These are phyloP conservation scores for Pelagia noctiluca DNA, from an alignment of 30 jellyfish, hydroid and myxozoan species.

Conservation along the genomic window DNA sequence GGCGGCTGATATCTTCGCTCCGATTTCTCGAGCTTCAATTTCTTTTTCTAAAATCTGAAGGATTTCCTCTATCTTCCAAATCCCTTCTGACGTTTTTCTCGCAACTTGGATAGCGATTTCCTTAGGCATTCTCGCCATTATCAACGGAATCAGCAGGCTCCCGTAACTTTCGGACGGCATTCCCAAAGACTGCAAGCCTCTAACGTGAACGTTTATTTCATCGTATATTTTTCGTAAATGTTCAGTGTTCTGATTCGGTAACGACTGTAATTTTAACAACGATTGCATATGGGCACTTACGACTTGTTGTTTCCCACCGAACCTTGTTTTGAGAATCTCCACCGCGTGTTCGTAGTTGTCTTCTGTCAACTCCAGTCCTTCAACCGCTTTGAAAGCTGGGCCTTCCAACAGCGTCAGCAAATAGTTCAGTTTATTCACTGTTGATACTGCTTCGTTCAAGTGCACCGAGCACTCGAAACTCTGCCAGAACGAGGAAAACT, in stretches of 20 bases:
- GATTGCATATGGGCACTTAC: too few species aligned
- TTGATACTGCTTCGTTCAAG: slow-evolving; percentile 31
- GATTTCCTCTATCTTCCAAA: too few species aligned
- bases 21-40: slow-evolving; percentile 58
- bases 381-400: too few species aligned
- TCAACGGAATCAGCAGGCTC: slow-evolving; percentile 53
- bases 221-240: slow-evolving; percentile 25
- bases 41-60: slow-evolving; percentile 18
- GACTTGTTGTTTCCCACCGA: too few species aligned
- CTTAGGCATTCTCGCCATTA: slow-evolving; percentile 6
- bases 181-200: slow-evolving; percentile 63
- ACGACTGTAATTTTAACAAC: slow-evolving; percentile 18
- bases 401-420: too few species aligned
- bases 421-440: slow-evolving; percentile 59
- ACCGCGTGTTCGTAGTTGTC: slow-evolving; percentile 51
- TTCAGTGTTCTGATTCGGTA: slow-evolving; percentile 6
- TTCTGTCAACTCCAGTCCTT: too few species aligned
- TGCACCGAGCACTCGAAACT: slow-evolving; percentile 67
- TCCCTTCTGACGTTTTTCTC: slow-evolving; percentile 46
- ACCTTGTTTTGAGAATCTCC: slow-evolving; percentile 39
- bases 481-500: too few species aligned
- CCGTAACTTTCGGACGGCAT: too few species aligned
- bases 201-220: too few species aligned
- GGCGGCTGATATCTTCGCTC: slow-evolving; percentile 3
- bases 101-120: slow-evolving; percentile 41